Evolutionary conservation across 1,140 invertebrate genomes (phyloP).

Genomic region (Stegodyphus mimosarum): DNA sequence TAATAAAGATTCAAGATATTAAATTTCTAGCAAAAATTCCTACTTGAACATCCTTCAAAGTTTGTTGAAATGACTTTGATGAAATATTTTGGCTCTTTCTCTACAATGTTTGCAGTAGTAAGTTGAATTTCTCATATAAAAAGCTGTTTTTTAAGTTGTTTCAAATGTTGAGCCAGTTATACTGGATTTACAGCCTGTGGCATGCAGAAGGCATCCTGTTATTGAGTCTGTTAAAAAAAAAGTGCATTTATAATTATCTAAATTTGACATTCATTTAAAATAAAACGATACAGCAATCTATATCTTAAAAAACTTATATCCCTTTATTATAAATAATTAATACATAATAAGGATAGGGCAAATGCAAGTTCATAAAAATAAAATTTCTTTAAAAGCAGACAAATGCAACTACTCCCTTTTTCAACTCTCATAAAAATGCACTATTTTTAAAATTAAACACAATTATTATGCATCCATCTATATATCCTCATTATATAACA

Average conservation of each 20-base stretch:
- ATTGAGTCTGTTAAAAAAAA: slow-evolving; percentile 44
- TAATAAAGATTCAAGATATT: slow-evolving; percentile 2
- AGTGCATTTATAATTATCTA: not conserved
- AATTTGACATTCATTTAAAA: too few species aligned
- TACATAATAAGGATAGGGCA: too few species aligned
- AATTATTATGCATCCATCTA: too few species aligned
- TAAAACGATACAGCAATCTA: too few species aligned
- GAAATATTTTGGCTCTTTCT: slow-evolving; percentile 47
- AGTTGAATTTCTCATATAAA: not conserved
- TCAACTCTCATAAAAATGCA: too few species aligned
- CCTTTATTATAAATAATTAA: too few species aligned
- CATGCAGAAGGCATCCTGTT: slow-evolving; percentile 53
- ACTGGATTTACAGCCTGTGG: slow-evolving; percentile 40
- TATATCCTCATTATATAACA: too few species aligned
- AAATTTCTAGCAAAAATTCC: slow-evolving; percentile 47
- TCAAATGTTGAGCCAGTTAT: slow-evolving; percentile 53
- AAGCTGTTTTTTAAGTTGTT: slow-evolving; percentile 27
- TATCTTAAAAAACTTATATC: too few species aligned
- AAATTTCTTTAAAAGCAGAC: too few species aligned
- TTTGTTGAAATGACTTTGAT: slow-evolving; percentile 35
- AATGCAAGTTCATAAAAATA: too few species aligned
- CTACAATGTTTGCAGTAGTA: not conserved
- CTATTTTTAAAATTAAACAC: too few species aligned
- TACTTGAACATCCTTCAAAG: slow-evolving; percentile 22
- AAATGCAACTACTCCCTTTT: too few species aligned